Base-by-base conservation (phyloP, 2,888 invertebrate genomes). In the Caenorhabditis macrosperma region DNA sequence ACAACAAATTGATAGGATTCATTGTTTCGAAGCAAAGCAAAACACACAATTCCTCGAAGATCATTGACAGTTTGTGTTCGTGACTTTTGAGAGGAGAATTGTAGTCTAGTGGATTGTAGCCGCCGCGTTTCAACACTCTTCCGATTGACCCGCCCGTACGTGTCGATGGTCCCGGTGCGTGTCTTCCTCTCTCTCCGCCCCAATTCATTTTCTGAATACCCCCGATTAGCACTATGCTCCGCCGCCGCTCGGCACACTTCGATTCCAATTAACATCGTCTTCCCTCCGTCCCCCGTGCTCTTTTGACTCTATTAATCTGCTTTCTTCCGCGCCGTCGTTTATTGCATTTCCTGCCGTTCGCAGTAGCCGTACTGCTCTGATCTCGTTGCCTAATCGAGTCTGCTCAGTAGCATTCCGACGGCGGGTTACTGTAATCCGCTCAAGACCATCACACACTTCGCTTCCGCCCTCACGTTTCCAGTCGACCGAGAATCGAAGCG, bases 201-300 rank as follows among this genome's bases (percentile, higher is more conserved):
- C 57, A 26, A 50, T 60, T 74, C 60, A 52, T 61, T 60, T 66
- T 59, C 61, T 54, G 50, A 50, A 48, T 54, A 7, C 24, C 26
- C 28, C 55, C 63, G 54, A 63, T 63, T 74, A 50, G 38, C 59
- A 30, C 72, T 64, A 48, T 52, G 15, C 41, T 15, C 22, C 33
- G 41, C 24, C 33, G 63, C 28, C 75, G 38, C 55, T 30, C 52
- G 44, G 38, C 6, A 24, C 44, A 9, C 41, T 61, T 69, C 64
- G 33, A 60, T 77, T 67, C 61, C 64, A 52, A 67, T 77, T 67
- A 67, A 50, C 63, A 30, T 52, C 50, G 26, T 17, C 46, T 57
- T 46, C 50, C 38, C 55, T 20, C 4, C 30, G 26, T 55, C 15
- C 12, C 30, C 22, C 26, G 20, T 38, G 41, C 55, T 55, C 54